Base-by-base conservation (phyloP, 2,797 vertebrate species). In the Tadarida brasiliensis region DNA sequence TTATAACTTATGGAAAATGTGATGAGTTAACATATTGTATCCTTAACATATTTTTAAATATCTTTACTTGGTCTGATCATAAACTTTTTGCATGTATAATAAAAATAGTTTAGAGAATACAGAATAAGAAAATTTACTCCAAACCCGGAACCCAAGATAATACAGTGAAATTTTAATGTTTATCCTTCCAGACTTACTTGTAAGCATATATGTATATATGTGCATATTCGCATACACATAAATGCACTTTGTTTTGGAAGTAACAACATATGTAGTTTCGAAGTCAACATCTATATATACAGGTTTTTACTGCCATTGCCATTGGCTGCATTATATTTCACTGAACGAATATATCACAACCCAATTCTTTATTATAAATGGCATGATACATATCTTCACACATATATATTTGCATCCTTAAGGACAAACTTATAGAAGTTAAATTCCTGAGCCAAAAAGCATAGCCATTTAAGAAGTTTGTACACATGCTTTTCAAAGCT, bases 1-100 rank as follows among this genome's bases (percentile, higher is more conserved):
- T 90, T 67, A 80, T 49, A 87, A 91, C 65, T 77, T 94, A 94
- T 8, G n/a, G n/a, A 92, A 94, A 93, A 70, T 81, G 24, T 65
- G 74, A 39, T 22, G 61, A 61, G 20, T 65, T 80, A 91, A 83
- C 20, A 24, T 65, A 65, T 54, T 89, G 24, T 77, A 82, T 80
- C 57, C 51, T 92, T 82, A 70, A 87, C 14, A 15, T 85, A 84
- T 47, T 86, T 88, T 89, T 10, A 81, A 81, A 88, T 35, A 85
- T 7, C 11, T 81, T 93, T 61, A 73, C 91, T 95, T 88, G 57
- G 7, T 67, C 63, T 83, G 56, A 89, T 86, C 61, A 77, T 67
- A 78, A 81, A 86, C 3, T 86, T 59, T 74, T 77, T 61, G 9
- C 1, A 47, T 44, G 11, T n/a, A 11, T 28, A 74, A 47, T 28